Base-by-base conservation (phyloP, 35 echinoderm and acorn worm genomes). In the Chiridota heheva region DNA sequence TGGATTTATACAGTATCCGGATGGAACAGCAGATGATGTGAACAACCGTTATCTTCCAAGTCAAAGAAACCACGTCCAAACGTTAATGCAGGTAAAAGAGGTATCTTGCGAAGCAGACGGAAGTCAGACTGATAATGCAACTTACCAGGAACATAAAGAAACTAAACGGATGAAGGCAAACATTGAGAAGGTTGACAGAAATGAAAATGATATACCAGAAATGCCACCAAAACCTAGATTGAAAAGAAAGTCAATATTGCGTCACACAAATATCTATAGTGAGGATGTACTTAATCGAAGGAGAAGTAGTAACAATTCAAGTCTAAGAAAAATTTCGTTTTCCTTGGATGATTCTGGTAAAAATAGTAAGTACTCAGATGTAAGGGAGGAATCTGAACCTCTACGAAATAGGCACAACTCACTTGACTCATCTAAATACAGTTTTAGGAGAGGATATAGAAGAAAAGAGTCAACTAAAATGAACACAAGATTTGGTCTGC, bases 1-100 rank as follows among this genome's bases (percentile, higher is more conserved):
- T 56, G 88, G 88, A 15, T 86, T 91, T 39, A 82, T 91, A 37
- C 75, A 78, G 15, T 78, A 78, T 25, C 75, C 75, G 28, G 75
- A 78, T 40, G 75, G 75, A 0, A 78, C 75, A 26, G 75, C 75
- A 0, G 75, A 78, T 61, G 75, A 78, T 38, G 47, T 78, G 12
- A 38, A 17, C 1, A 60, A 49, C 46, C 75, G 75, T 17, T 78
- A 78, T 35, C 62, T 78, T 42, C 75, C 75, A 2, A 78, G 62
- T n/a, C 51, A 58, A 40, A 78, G 62, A 18, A 78, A 78, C 27
- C 75, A 78, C 47, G 75, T 78, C 27, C 75, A 49, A 18, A 78
- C 75, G 16, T 57, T 78, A 31, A 78, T 78, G 75, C 36, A 78
- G 53, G 75, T 78, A 6, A 49, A 78, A 37, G 75, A 78, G 53